These are phyloP conservation scores for Cyclargus thomasi DNA, from an alignment of 1,140 invertebrate genomes.

Conservation along the genomic window DNA sequence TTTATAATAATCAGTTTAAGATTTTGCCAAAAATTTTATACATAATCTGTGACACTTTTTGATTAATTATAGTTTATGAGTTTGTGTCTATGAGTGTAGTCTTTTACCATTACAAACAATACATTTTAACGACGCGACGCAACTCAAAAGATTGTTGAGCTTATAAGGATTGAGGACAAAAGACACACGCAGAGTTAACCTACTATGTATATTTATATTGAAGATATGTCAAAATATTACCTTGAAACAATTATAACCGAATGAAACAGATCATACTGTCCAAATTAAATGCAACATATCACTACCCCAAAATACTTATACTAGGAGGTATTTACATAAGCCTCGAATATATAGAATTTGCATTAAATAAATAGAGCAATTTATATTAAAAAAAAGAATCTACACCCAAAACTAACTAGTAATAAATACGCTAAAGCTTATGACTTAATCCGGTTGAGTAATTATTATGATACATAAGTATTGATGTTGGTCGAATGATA, in stretches of 20 bases:
- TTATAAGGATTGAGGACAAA: too few relatives aligned
- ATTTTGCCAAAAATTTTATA: too few relatives aligned
- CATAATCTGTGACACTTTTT: too few relatives aligned
- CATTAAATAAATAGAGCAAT: constrained; percentile 48
- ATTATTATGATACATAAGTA: constrained; percentile 45
- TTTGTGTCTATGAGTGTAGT: too few relatives aligned
- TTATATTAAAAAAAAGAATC: constrained; percentile 53
- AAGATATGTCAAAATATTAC: too few relatives aligned
- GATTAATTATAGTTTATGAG: too few relatives aligned
- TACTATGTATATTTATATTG: too few relatives aligned
- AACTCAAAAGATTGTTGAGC: too few relatives aligned
- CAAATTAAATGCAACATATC: constrained; percentile 60
- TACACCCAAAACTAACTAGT: constrained; percentile 38
- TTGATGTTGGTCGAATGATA: neutral
- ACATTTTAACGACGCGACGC: too few relatives aligned
- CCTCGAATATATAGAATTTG: constrained; percentile 52
- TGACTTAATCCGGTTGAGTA: constrained; percentile 48
- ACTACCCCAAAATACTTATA: constrained; percentile 25
- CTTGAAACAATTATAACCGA: constrained; percentile 4
- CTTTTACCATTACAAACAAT: too few relatives aligned
- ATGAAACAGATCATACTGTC: constrained; percentile 36
- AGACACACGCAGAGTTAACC: too few relatives aligned
- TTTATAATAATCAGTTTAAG: too few relatives aligned
- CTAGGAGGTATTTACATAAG: constrained; percentile 65
- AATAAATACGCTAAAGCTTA: constrained; percentile 68